These are phyloP conservation scores for Cyprinella venusta DNA, from an alignment of 2,797 vertebrate genomes.

Conservation along the genomic window DNA sequence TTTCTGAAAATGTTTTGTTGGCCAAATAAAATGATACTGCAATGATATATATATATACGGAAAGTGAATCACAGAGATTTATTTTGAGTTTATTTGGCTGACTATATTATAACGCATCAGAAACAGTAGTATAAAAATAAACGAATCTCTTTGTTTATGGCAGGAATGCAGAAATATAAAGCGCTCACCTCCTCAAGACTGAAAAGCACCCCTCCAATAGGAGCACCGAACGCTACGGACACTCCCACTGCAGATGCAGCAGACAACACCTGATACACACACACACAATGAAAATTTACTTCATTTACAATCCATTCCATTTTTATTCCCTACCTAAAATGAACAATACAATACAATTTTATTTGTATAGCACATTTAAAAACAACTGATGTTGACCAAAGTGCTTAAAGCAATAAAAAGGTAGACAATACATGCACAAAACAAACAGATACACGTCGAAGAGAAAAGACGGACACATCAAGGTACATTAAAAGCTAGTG, in stretches of 20 bases:
- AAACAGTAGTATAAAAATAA: not conserved
- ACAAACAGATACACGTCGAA: too few species aligned
- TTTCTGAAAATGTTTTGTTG: not conserved
- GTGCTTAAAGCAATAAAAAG: too few species aligned
- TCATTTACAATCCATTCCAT: not conserved
- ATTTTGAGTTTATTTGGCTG: not conserved
- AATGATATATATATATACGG: not conserved
- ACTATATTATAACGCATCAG: not conserved
- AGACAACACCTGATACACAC: conserved; percentile 84
- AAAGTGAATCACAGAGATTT: not conserved
- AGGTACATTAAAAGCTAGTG: too few species aligned
- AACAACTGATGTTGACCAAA: too few species aligned
- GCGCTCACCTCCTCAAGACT: conserved; percentile 92
- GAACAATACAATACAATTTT: too few species aligned
- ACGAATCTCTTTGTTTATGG: not conserved
- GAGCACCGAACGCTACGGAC: conserved; percentile 95
- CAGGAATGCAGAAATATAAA: not conserved
- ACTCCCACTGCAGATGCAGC: conserved; percentile 95
- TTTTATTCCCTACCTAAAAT: not conserved
- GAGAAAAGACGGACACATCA: too few species aligned
- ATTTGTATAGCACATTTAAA: too few species aligned
- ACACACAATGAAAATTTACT: not conserved
- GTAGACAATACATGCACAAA: too few species aligned
- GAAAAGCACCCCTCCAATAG: conserved; percentile 96
- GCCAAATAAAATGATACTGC: not conserved